Conservation (phyloP, 2,797 vertebrate genomes). For the Brachymystax lenok region DNA sequence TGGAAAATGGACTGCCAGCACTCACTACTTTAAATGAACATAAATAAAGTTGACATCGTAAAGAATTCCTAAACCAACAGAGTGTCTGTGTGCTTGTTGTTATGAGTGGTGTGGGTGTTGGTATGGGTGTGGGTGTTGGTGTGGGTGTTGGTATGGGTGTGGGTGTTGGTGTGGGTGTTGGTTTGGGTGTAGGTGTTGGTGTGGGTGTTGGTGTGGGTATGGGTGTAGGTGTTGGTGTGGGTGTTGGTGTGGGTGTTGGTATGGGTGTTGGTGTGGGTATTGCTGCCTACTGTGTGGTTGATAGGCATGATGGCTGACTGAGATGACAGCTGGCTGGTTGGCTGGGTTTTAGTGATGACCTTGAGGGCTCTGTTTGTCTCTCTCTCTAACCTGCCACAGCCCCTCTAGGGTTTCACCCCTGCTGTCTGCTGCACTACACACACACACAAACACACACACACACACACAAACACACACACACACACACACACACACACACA, state of each 20-base stretch:
- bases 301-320: not conserved
- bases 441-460: not conserved
- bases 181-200: no score
- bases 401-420: not conserved
- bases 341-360: not conserved
- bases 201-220: not conserved
- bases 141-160: not conserved
- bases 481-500: not conserved
- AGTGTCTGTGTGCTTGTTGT: no score
- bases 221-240: not conserved
- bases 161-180: not conserved
- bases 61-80: not conserved
- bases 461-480: not conserved
- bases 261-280: not conserved
- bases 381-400: not conserved
- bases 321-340: not conserved
- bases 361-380: not conserved
- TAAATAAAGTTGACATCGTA: slow-evolving; percentile 19
- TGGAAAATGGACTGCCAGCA: slow-evolving; percentile 41
- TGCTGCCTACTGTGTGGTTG: not conserved
- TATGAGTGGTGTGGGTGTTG: no score
- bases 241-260: not conserved
- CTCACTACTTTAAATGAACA: slow-evolving; percentile 17
- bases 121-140: no score
- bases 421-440: not conserved